Percentiles rank a stretch among this genome's conserved stretches.
These are phyloP conservation scores for Sussaba pulchella DNA, from an alignment of 2,888 invertebrate species.

Conservation along the genomic window DNA sequence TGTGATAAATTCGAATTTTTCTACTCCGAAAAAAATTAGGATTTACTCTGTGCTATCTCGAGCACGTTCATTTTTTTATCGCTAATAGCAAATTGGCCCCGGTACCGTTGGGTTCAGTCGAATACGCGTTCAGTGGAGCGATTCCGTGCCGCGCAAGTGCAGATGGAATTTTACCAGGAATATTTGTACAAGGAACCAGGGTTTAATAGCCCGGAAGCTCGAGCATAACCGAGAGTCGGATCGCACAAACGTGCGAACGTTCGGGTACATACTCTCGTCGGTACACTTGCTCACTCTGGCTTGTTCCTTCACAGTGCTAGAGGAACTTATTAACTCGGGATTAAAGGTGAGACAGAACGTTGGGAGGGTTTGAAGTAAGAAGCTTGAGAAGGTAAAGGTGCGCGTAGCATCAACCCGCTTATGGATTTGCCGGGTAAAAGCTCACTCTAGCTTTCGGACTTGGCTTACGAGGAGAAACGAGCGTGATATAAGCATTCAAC, in stretches of 20 bases:
- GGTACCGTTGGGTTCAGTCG: background rate
- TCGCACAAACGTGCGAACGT: background rate
- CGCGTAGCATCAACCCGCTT: background rate
- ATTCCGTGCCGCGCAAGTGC: background rate
- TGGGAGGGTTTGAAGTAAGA: constrained; percentile 1
- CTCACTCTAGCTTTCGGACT: constrained; percentile 6
- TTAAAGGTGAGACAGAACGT: constrained; percentile 24
- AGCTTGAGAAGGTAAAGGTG: constrained; percentile 5
- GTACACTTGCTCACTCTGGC: constrained; percentile 1
- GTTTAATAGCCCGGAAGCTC: background rate
- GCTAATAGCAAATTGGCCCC: constrained; percentile 13
- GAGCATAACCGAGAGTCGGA: background rate
- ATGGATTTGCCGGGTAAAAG: constrained; percentile 17
- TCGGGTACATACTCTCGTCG: background rate
- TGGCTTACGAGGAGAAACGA: background rate
- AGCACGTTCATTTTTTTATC: background rate
- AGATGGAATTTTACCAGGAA: background rate
- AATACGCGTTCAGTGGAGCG: constrained; percentile 1
- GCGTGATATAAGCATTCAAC: background rate
- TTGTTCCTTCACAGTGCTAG: constrained; percentile 12
- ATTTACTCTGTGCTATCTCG: constrained; percentile 9
- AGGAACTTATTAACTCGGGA: constrained; percentile 38
- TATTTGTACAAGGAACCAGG: background rate
- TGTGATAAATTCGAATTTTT: background rate
- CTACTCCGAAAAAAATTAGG: background rate